Base-by-base conservation (phyloP, 2,888 invertebrate genomes). In the Aplocera efformata region DNA sequence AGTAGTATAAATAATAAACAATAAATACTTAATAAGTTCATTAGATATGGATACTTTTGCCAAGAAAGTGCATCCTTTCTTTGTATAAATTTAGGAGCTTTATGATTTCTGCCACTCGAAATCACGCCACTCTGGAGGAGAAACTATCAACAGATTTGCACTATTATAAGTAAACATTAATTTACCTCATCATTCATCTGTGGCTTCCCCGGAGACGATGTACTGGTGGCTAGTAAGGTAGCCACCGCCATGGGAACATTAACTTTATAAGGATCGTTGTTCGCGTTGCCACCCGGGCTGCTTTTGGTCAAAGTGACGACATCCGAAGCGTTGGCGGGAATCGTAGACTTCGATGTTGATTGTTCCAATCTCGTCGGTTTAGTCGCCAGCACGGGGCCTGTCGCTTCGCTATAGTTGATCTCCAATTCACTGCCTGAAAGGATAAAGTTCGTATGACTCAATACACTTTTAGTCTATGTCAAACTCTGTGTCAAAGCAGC, bases 351-450 rank as follows among this genome's bases (percentile, higher is more conserved):
- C 7, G 38, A 17, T 2, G 17, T 1, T 21, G 27, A 13, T 7
- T 25, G 34, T 1, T 32, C 36, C 1, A n/a, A n/a, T 8, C 6
- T 28, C 17, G n/a, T 4, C 10, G 40, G 25, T 25, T 36, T 33
- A 7, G 13, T 10, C 4, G 35, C 28, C 10, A 44, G 35, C 3
- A 44, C 39, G 0, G 40, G 36, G 1, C 23, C 40, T 1, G 26
- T 48, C 22, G 71, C 74, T 64, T 59, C 63, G 41, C 7, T 55
- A 0, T 61, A 53, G 7, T n/a, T 30, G 10, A 60, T 59, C 3
- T 53, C 50, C 36, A 45, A 20, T 30, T 36, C 32, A 10, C 29
- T 32, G 31, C 24, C 44, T 45, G 29, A n/a, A 42, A 37, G n/a
- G 28, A 17, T n/a, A n/a, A n/a, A n/a, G n/a, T n/a, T n/a, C n/a